These are phyloP conservation scores for Oncorhynchus keta DNA, from an alignment of 2,113 vertebrate species.

Conservation along the genomic window DNA sequence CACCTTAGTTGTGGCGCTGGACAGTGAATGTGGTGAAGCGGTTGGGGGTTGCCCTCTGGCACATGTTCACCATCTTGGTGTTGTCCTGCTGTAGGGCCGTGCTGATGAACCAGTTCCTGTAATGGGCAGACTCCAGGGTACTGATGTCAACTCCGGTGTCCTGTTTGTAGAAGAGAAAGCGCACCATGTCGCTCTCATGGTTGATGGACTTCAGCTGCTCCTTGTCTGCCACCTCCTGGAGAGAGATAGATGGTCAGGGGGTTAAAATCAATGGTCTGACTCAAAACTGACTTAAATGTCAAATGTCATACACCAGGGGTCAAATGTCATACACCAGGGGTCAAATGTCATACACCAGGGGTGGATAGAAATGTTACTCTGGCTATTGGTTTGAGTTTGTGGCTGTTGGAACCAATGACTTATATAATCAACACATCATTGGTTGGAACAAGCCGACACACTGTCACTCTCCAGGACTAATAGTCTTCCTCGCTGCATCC, in stretches of 20 bases:
- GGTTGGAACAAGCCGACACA: too few species aligned
- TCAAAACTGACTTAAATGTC: background rate
- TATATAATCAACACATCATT: too few species aligned
- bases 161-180: slow-evolving; percentile 66
- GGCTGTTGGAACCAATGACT: background rate
- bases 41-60: background rate
- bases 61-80: slow-evolving; percentile 51
- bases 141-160: slow-evolving; percentile 42
- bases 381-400: background rate
- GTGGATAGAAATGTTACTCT: background rate
- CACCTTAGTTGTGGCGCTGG: slow-evolving; percentile 7
- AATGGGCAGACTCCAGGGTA: slow-evolving; percentile 59
- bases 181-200: slow-evolving; percentile 28
- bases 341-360: background rate
- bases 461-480: too few species aligned
- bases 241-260: background rate
- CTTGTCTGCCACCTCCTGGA: slow-evolving; percentile 49
- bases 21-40: slow-evolving; percentile 49
- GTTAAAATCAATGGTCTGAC: background rate
- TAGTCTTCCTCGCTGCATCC: too few species aligned
- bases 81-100: slow-evolving; percentile 31
- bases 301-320: background rate
- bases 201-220: slow-evolving; percentile 10
- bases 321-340: background rate
- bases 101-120: slow-evolving; percentile 66